phyloP scores from a whole-genome alignment of 2,797 vertebrate genomes.

The Eremophila alpestris region DNA sequence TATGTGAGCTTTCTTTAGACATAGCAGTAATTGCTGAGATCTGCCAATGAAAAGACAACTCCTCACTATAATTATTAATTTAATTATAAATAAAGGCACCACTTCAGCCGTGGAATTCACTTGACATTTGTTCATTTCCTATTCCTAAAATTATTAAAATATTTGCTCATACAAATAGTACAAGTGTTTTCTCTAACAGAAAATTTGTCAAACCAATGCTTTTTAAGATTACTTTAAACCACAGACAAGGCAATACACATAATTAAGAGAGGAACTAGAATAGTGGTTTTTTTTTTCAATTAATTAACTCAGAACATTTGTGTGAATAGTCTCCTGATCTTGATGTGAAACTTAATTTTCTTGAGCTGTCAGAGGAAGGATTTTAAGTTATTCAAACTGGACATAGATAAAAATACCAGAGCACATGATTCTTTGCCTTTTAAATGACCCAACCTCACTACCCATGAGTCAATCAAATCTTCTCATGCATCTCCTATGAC shows the following conservation, averaged over 20 bases:
- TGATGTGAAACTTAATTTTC: not conserved
- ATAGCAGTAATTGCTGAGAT: not conserved
- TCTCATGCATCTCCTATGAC: not conserved
- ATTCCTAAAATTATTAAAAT: not conserved
- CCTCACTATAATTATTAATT: not conserved
- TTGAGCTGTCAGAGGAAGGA: not conserved
- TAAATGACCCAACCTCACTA: not conserved
- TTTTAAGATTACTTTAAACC: not conserved
- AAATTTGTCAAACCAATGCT: not conserved
- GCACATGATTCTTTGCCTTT: not conserved
- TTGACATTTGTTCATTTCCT: not conserved
- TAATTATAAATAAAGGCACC: not conserved
- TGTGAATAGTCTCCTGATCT: not conserved
- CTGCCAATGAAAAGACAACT: not conserved
- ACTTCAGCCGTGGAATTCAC: not conserved
- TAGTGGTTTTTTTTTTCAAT: not conserved
- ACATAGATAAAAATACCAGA: not conserved
- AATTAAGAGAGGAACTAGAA: not conserved
- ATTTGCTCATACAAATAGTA: not conserved
- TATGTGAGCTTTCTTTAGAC: not conserved
- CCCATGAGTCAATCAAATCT: not conserved
- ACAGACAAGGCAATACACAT: not conserved
- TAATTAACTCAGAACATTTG: not conserved
- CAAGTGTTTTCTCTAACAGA: not conserved
- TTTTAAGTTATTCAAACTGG: not conserved